Percentiles rank a stretch among this genome's conserved stretches.
Evolutionary conservation across 2,113 vertebrate genomes (phyloP).

Genomic region (Pygoscelis antarcticus): DNA sequence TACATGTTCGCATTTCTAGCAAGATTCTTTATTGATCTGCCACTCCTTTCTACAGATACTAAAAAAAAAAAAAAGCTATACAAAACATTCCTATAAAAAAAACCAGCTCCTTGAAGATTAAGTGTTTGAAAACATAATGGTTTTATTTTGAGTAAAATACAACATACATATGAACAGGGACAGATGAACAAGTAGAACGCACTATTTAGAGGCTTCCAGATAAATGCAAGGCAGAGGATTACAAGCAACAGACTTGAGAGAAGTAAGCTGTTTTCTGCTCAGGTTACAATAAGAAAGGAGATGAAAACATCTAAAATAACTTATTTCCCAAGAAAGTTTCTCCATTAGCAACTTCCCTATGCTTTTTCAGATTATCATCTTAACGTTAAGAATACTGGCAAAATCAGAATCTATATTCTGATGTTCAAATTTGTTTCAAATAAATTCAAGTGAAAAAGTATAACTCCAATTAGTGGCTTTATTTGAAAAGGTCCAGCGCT

Average conservation of each 20-base stretch:
- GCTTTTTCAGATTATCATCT: not conserved
- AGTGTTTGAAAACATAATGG: not conserved
- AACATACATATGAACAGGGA: not conserved
- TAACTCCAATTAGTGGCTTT: not conserved
- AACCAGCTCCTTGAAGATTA: not conserved
- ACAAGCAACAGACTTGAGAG: not conserved
- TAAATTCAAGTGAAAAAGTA: not conserved
- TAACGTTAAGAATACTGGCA: not conserved
- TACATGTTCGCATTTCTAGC: not conserved
- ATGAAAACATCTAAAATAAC: not conserved
- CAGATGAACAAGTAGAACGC: not conserved
- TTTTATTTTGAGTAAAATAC: conserved; percentile 48
- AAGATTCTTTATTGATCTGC: not conserved
- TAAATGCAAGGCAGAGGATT: not conserved
- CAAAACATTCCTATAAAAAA: not conserved
- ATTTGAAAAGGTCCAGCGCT: not conserved
- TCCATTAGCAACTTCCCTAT: not conserved
- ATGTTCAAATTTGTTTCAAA: not conserved
- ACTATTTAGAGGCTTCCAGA: not conserved
- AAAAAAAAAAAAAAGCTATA: not conserved
- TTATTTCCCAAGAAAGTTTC: not conserved
- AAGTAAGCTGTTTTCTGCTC: not conserved
- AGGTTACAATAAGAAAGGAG: not conserved
- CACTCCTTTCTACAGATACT: not conserved
- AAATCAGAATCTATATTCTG: not conserved